Evolutionary conservation across 2,113 vertebrate species (phyloP).

Genomic region (Lasiurus cinereus): DNA sequence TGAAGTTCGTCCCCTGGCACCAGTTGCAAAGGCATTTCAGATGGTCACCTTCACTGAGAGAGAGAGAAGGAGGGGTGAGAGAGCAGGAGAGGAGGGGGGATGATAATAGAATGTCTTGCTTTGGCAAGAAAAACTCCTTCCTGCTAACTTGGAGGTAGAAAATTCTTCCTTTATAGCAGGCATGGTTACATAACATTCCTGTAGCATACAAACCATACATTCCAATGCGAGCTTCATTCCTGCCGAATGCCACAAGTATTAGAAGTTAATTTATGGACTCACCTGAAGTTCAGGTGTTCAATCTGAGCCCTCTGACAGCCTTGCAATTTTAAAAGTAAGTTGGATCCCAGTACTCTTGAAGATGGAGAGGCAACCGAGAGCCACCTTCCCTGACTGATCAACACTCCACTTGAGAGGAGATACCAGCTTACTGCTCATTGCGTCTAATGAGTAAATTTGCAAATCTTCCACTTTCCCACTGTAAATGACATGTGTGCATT

Average conservation of each 20-base stretch:
- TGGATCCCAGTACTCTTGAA: slow-evolving; percentile 68
- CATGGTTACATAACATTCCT: slow-evolving; percentile 67
- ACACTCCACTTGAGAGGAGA: slow-evolving; percentile 71
- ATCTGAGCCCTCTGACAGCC: slow-evolving; percentile 73
- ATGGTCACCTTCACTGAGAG: not conserved
- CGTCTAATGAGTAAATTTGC: slow-evolving; percentile 68
- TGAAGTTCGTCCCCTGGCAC: not conserved
- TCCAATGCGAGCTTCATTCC: slow-evolving; percentile 66
- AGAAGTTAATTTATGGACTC: slow-evolving; percentile 82
- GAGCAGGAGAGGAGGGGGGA: not conserved
- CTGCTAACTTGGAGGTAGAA: slow-evolving; percentile 8
- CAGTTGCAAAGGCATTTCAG: not conserved
- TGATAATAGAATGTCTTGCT: not conserved
- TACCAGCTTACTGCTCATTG: slow-evolving; percentile 64
- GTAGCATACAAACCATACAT: slow-evolving; percentile 74
- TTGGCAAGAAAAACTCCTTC: slow-evolving; percentile 37
- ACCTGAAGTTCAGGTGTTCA: slow-evolving; percentile 74
- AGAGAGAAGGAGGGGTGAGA: not conserved
- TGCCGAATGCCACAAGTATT: slow-evolving; percentile 66
- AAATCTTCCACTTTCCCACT: slow-evolving; percentile 66
- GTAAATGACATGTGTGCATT: slow-evolving; percentile 33
- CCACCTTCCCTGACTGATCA: slow-evolving; percentile 74
- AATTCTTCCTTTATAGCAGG: slow-evolving; percentile 1
- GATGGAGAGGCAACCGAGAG: slow-evolving; percentile 66
- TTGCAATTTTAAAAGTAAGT: slow-evolving; percentile 70